Conservation (phyloP, 2,888 invertebrate species). For the Caenorhabditis sp. region DNA sequence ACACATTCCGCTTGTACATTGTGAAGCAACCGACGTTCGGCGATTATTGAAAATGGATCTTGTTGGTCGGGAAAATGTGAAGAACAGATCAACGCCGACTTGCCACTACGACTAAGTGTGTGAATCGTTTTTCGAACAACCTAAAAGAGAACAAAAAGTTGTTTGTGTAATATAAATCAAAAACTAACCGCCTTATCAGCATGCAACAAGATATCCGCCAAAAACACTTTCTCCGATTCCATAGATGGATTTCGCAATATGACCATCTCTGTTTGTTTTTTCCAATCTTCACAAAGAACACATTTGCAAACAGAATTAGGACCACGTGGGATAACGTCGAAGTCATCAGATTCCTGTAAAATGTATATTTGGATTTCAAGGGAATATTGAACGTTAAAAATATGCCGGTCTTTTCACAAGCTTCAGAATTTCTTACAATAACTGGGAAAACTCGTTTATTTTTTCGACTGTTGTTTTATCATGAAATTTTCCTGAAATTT, state of each 20-base stretch:
- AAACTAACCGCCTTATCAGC: slow-evolving; percentile 21
- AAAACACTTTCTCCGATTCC: slow-evolving; percentile 32
- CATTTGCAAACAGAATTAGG: slow-evolving; percentile 46
- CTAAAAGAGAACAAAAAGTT: slow-evolving; percentile 2
- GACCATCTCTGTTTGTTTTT: slow-evolving; percentile 33
- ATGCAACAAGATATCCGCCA: slow-evolving; percentile 16
- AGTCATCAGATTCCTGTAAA: slow-evolving; percentile 41
- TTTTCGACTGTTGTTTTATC: no score
- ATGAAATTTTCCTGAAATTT: no score
- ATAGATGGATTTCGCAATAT: slow-evolving; percentile 22
- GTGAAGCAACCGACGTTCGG: slow-evolving; percentile 42
- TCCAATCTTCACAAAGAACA: slow-evolving; percentile 49
- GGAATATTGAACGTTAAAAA: no score
- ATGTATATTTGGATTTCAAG: no score
- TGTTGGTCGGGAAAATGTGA: slow-evolving; percentile 28
- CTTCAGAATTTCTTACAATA: no score
- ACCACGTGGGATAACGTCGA: slow-evolving; percentile 44
- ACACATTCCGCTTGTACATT: slow-evolving; percentile 41
- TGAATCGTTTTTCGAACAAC: slow-evolving; percentile 22
- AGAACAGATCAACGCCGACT: slow-evolving; percentile 25
- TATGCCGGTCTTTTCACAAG: no score
- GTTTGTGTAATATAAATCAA: slow-evolving; percentile 2
- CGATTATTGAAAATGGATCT: slow-evolving; percentile 42
- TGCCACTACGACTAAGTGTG: slow-evolving; percentile 7
- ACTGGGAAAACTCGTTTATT: no score